Evolutionary conservation across 2,797 vertebrate species (phyloP).

Genomic region (Pteronotus mesoamericanus): DNA sequence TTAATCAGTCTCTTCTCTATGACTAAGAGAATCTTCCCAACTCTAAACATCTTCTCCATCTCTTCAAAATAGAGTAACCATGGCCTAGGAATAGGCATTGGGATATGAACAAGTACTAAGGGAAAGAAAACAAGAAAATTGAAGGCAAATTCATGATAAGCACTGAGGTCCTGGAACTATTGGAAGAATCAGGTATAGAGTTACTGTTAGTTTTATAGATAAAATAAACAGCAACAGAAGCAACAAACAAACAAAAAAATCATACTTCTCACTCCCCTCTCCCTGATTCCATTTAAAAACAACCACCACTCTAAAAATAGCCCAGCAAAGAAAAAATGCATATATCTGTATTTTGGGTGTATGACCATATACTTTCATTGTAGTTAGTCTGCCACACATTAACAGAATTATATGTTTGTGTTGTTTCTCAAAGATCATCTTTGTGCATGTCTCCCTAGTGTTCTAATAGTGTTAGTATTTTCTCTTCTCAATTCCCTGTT

Average conservation of each 20-base stretch:
- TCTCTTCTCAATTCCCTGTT: conserved; percentile 20
- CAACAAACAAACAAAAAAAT: not conserved
- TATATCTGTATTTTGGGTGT: not conserved
- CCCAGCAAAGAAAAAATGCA: not conserved
- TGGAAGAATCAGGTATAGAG: not conserved
- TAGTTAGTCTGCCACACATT: not conserved
- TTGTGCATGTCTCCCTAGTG: not conserved
- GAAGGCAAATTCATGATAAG: not conserved
- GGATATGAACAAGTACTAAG: not conserved
- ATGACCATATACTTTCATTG: not conserved
- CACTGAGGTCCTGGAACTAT: not conserved
- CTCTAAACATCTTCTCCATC: not conserved
- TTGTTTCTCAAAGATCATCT: conserved; percentile 35
- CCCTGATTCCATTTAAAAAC: not conserved
- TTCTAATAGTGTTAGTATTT: conserved; percentile 18
- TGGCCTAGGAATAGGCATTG: not conserved
- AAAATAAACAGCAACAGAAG: not conserved
- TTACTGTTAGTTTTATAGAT: not conserved
- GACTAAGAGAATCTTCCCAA: not conserved
- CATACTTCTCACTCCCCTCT: not conserved
- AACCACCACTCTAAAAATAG: not conserved
- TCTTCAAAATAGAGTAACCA: not conserved
- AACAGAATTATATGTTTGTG: not conserved
- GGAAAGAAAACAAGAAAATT: conserved; percentile 4
- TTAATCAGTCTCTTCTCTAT: not conserved